Evolutionary conservation across 2,888 invertebrate genomes (phyloP), one percentile per base, ranked within the genome.

Genomic region (Drosophila cognata): DNA sequence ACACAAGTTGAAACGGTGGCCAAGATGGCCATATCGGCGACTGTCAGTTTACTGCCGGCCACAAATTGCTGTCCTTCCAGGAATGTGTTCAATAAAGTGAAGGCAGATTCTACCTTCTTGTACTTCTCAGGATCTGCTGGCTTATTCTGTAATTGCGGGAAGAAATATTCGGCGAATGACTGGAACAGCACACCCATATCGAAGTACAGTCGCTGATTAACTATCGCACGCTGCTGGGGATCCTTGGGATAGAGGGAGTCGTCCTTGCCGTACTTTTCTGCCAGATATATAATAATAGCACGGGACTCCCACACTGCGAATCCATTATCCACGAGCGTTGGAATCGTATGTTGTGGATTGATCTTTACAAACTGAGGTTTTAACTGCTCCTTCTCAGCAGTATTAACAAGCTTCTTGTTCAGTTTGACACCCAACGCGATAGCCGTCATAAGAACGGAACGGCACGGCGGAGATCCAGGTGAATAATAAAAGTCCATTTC

Each of bases 331-430:
- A 96, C 95, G 50, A 98, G 92, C 0, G 97, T 97, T 0, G 98
- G 98, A 62, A 98, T 94, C 29, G 95, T 95, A 91, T 97, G 97
- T 92, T 97, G 97, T 0, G 97, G 97, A 92, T 97, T 97, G 16
- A 97, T 92, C 94, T 96, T 95, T 31, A 96, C 0, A 84, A 94
- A 96, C 83, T 96, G 96, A 0, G 96, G 95, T 43, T 94, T 95
- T 50, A 95, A 79, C 18, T 96, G 95, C 78, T 96, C 96, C 1
- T 95, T 94, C 51, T 93, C 93, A 93, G 94, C 92, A 18, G 96
- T 90, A 87, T 96, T 93, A 4, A 94, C 82, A 0, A 91, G n/a
- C 85, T 95, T 96, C 56, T 94, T 92, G 88, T 96, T 96, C 36
- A 96, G 89, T 1, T 95, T 94, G n/a, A 96, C 92, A 2, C 95